Evolutionary conservation across 2,888 invertebrate genomes (phyloP).

Genomic region (Folsomia candida): DNA sequence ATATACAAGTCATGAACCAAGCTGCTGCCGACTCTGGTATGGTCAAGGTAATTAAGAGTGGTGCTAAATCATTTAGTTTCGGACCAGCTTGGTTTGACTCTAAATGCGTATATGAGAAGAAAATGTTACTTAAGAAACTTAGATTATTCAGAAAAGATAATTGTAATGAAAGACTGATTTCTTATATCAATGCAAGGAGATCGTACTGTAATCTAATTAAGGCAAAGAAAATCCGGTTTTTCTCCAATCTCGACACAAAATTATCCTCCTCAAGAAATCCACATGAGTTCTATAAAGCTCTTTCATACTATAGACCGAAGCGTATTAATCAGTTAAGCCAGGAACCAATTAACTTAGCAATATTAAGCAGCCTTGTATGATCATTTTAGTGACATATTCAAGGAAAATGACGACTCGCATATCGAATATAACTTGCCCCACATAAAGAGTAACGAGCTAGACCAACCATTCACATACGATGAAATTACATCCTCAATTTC

Average conservation of each 20-base stretch:
- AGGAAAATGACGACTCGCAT: no score
- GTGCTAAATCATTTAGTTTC: background rate
- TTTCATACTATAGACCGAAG: background rate
- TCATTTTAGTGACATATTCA: no score
- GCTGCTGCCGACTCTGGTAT: background rate
- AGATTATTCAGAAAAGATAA: background rate
- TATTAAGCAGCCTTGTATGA: no score
- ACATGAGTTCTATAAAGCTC: background rate
- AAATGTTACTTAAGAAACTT: background rate
- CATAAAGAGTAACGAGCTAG: no score
- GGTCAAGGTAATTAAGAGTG: background rate
- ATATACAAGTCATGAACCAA: background rate
- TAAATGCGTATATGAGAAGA: background rate
- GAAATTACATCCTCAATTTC: background rate
- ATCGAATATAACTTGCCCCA: no score
- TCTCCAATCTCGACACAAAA: background rate
- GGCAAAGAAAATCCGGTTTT: background rate
- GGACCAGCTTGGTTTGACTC: background rate
- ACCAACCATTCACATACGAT: background rate
- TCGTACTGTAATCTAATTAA: background rate
- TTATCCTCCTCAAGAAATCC: background rate
- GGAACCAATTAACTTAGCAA: background rate
- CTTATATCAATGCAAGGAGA: background rate
- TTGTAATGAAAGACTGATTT: background rate
- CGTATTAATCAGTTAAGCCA: no score